Evolutionary conservation across 1,140 invertebrate genomes (phyloP).

Genomic region (Galendromus occidentalis): DNA sequence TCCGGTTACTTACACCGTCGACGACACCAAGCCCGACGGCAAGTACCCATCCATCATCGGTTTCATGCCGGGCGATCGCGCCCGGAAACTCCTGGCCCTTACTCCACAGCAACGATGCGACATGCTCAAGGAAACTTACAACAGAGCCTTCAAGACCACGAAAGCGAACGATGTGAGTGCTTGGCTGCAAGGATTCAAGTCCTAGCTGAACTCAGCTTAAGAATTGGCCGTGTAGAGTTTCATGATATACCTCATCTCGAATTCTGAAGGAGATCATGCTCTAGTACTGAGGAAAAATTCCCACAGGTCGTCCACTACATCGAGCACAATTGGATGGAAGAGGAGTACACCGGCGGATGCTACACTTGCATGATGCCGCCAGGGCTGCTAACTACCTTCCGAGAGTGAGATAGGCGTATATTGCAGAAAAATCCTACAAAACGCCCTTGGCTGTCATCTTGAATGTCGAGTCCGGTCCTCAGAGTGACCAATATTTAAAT

Average conservation of each 20-base stretch:
- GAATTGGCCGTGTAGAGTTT: too few species aligned
- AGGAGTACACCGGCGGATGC: constrained; percentile 30
- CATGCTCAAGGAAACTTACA: background rate
- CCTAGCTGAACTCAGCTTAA: background rate
- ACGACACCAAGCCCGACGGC: constrained; percentile 27
- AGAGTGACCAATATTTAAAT: background rate
- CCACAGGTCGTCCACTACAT: constrained; percentile 26
- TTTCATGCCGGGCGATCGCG: constrained; percentile 17
- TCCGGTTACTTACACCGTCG: constrained; percentile 22
- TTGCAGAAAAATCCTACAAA: background rate
- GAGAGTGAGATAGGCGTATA: constrained; percentile 21
- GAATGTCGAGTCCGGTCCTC: background rate
- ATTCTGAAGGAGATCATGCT: too few species aligned
- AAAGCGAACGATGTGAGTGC: constrained; percentile 13
- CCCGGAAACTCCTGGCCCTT: background rate
- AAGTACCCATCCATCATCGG: constrained; percentile 26
- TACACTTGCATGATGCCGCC: constrained; percentile 28
- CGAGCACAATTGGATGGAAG: constrained; percentile 29
- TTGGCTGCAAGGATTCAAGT: background rate
- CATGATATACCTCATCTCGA: too few species aligned
- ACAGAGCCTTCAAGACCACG: background rate
- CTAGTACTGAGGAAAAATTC: constrained; percentile 5
- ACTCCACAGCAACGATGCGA: background rate
- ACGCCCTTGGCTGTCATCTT: background rate
- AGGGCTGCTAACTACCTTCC: constrained; percentile 27